Conservation (phyloP, 2,113 vertebrate genomes). For the Nanger granti region DNA sequence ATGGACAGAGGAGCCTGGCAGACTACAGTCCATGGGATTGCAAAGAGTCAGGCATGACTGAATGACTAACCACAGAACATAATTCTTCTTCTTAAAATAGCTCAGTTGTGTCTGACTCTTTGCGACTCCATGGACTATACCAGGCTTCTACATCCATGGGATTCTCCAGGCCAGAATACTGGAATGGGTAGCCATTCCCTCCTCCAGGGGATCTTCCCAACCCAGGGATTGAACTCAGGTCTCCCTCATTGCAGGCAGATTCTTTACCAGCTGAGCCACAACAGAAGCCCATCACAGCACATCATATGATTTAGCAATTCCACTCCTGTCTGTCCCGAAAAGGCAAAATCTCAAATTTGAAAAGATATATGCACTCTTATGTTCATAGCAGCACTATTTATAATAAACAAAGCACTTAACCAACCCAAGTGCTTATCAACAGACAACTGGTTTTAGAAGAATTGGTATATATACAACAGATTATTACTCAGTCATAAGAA, state of each 20-base stretch:
- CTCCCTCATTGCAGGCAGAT: fast-evolving
- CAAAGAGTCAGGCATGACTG: background rate
- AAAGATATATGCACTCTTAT: background rate
- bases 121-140: fast-evolving
- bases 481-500: background rate
- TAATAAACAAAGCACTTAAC: background rate
- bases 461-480: background rate
- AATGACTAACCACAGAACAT: background rate
- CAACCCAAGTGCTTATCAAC: background rate
- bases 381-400: background rate
- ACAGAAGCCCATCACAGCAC: background rate
- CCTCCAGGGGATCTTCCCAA: background rate
- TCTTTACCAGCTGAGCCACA: background rate
- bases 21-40: background rate
- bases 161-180: background rate
- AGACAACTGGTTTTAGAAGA: background rate
- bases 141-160: background rate
- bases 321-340: background rate
- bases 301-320: background rate
- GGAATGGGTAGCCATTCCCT: background rate
- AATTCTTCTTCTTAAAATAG: background rate
- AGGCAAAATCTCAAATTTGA: background rate
- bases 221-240: background rate
- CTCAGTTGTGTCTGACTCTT: background rate
- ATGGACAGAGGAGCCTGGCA: background rate